Base-by-base conservation (phyloP, 2,797 vertebrate genomes). In the Astyanax mexicanus region DNA sequence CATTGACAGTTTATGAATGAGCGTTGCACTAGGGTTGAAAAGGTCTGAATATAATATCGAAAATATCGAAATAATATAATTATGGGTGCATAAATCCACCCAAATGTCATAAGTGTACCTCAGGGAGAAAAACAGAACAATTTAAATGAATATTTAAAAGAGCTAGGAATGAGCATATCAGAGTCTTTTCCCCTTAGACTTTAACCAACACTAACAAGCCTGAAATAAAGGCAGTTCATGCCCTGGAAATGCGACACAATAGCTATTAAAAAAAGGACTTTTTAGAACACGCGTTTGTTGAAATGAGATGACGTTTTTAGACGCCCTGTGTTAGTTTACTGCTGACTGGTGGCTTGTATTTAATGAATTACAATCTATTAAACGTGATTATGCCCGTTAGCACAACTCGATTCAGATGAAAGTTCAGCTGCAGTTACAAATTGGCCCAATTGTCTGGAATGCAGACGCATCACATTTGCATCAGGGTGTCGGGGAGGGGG, bases 341-440 rank as follows among this genome's bases (percentile, higher is more conserved):
- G 86, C 90, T 84, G 87, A 88, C 85, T 72, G 86, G 87, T 87
- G 86, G 86, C 83, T 88, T 78, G 84, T 74, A 89, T 90, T 89
- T 81, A 90, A 92, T 87, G 86, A 91, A 91, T 89, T 86, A 89
- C 81, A 82, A 86, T 86, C 84, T 84, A 92, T 91, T 91, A 89
- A 88, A 92, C 84, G 83, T 86, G 86, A 91, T 90, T 89, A 89
- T 38, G 85, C 85, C 86, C 85, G 84, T 91, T 91, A 90, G 84
- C 60, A 69, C 86, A 88, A 89, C 86, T 85, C 89, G 89, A 92
- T 92, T 88, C 84, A 84, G 85, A 68, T 87, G 81, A 89, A 92
- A 91, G 88, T 90, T 91, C 86, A 90, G 82, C 47, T 35, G 47
- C 72, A 29, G 78, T 89, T 90, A 88, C 89, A 91, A 91, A 92